Evolutionary conservation across 2,113 vertebrate species (phyloP), one percentile per base, ranked within the genome.

Genomic region (Bubo scandiacus): DNA sequence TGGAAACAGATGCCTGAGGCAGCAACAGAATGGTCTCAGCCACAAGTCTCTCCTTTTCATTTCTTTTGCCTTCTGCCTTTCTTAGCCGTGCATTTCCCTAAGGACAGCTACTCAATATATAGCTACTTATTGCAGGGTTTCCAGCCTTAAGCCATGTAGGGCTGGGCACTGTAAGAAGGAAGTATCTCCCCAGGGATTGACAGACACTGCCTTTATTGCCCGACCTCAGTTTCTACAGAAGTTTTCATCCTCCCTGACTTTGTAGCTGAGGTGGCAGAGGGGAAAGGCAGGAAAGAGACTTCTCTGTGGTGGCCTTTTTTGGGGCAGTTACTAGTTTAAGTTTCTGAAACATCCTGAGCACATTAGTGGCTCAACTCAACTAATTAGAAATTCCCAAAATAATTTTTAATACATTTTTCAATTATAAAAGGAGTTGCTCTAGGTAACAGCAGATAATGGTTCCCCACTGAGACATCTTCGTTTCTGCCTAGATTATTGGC

Each of bases 301-400:
- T 84, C 25, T 61, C 58, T 25, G 36, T 0, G 0, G 0, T 80
- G 84, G 49, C 92, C 84, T 86, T 45, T 82, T 95, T 94, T 54
- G 68, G 49, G 32, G 43, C 70, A 68, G 52, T 71, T 78, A 40
- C 36, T 65, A 45, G 65, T 57, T 85, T 51, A 75, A 68, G 42
- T 58, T 94, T 75, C 84, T 1, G 74, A 92, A 87, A 71, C 57
- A 89, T 75, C 58, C 30, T 2, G 58, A 84, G 51, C 0, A 0
- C 20, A 8, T 83, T 63, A 94, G 34, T 38, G 70, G 58, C 81
- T 95, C 54, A 7, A 58, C 27, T 81, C 38, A n/a, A 38, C 83
- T 95, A 97, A 97, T 97, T 97, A 95, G 63, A 94, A 91, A 68
- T 42, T 55, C 94, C 91, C 40, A 95, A 95, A 97, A 97, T 97